Conservation (phyloP, 2,888 invertebrate genomes). For the Tetramorium bicarinatum region DNA sequence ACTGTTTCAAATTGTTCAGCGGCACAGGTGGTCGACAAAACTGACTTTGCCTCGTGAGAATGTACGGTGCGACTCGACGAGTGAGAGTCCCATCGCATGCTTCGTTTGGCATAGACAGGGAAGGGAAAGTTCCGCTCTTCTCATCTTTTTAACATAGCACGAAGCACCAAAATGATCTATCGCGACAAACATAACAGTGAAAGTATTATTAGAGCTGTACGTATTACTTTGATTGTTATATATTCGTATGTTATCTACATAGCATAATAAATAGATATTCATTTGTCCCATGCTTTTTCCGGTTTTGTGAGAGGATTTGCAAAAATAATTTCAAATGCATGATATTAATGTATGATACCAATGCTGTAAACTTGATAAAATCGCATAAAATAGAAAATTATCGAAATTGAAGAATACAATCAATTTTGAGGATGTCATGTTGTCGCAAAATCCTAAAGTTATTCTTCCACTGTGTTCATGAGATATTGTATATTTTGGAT, state of each 20-base stretch:
- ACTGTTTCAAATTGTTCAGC: constrained; percentile 33
- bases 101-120: constrained; percentile 52
- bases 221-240: not conserved
- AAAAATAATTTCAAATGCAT: too few relatives aligned
- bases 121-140: constrained; percentile 72
- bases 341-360: too few relatives aligned
- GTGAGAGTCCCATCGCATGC: constrained; percentile 33
- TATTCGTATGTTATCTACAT: not conserved
- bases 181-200: constrained; percentile 52
- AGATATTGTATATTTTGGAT: too few relatives aligned
- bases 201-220: constrained; percentile 54
- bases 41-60: constrained; percentile 3
- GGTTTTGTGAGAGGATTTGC: not conserved
- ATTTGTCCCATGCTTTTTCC: not conserved
- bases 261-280: not conserved
- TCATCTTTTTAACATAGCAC: constrained; percentile 16
- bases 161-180: constrained; percentile 12
- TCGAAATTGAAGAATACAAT: too few relatives aligned
- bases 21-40: constrained; percentile 21
- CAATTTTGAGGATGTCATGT: too few relatives aligned
- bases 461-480: too few relatives aligned
- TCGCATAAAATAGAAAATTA: too few relatives aligned
- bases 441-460: too few relatives aligned
- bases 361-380: too few relatives aligned
- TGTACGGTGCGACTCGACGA: not conserved